Evolutionary conservation across 1,140 invertebrate genomes (phyloP), one percentile per base, ranked within the genome.

Genomic region (Rhopalosiphum padi): DNA sequence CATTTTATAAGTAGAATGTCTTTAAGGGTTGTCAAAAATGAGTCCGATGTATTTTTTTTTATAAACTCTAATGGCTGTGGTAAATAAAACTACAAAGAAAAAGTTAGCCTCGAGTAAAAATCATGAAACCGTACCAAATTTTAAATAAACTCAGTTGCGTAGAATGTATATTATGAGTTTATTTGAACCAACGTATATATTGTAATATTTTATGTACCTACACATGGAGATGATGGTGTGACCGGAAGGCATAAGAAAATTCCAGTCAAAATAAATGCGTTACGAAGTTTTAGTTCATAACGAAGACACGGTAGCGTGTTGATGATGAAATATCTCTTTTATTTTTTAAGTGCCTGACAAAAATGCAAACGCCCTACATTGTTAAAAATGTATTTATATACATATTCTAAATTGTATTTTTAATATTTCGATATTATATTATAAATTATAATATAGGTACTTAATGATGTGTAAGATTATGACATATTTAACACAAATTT

Each of bases 301-400:
- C 22, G 48, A n/a, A 77, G 15, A 51, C 37, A 25, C 46, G n/a
- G 87, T 89, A 53, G n/a, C n/a, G 48, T 35, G n/a, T 89, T 35
- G 48, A 89, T 37, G 87, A 89, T 53, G 87, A 89, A 89, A 53
- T 53, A 53, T 89, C 43, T 85, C 41, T 85, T 85, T n/a, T 77
- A 77, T 77, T 77, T 77, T 60, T 77, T 77, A 77, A 77, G 60
- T 77, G 60, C 4, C 60, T n/a, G 60, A 77, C 30, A 15, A 77
- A 77, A 77, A 77, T 77, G 15, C 30, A 77, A 77, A 77, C 30
- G 60, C 4, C 15, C 15, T 77, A 77, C 60, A 35, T 77, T 77
- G 30, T 77, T 77, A 30, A 30, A 77, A n/a, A 77, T 18, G 30
- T n/a, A n/a, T 18, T 77, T n/a, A 21, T 77, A n/a, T 77, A n/a